Evolutionary conservation across 2,888 invertebrate genomes (phyloP).

Genomic region (Nemurella pictetii): DNA sequence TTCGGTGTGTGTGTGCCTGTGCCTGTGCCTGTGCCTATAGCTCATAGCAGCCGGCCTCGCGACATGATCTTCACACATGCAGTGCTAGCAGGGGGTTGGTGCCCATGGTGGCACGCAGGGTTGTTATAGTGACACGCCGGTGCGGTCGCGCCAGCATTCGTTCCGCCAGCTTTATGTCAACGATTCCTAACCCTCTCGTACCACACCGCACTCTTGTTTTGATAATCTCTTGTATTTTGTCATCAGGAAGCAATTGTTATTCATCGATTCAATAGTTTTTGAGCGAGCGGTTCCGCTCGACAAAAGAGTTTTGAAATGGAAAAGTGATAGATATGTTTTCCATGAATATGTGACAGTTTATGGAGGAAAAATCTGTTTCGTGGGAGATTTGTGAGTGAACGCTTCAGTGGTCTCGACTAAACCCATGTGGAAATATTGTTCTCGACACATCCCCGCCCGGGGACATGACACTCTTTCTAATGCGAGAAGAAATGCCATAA

Average conservation of each 20-base stretch:
- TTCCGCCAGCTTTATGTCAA: slow-evolving; percentile 30
- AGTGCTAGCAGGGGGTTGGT: too few species aligned
- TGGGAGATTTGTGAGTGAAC: neutral
- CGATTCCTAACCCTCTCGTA: neutral
- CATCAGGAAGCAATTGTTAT: slow-evolving; percentile 36
- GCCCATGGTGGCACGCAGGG: slow-evolving; percentile 1
- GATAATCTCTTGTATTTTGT: slow-evolving; percentile 29
- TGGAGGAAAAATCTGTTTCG: neutral
- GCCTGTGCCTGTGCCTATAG: neutral
- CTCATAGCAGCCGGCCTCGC: neutral
- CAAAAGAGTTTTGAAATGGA: slow-evolving; percentile 16
- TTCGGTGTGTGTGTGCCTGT: slow-evolving; percentile 3
- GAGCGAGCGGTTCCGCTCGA: slow-evolving; percentile 9
- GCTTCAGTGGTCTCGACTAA: neutral
- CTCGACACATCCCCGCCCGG: neutral
- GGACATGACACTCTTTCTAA: neutral
- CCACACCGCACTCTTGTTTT: slow-evolving; percentile 5
- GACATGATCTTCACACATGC: neutral
- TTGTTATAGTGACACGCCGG: neutral
- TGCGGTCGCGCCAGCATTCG: slow-evolving; percentile 9
- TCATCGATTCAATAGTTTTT: slow-evolving; percentile 30
- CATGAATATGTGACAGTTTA: neutral
- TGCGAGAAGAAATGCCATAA: neutral
- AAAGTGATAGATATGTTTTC: slow-evolving; percentile 33
- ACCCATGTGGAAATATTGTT: neutral